Conservation (phyloP, 2,797 vertebrate species). For the Xyrichtys novacula region DNA sequence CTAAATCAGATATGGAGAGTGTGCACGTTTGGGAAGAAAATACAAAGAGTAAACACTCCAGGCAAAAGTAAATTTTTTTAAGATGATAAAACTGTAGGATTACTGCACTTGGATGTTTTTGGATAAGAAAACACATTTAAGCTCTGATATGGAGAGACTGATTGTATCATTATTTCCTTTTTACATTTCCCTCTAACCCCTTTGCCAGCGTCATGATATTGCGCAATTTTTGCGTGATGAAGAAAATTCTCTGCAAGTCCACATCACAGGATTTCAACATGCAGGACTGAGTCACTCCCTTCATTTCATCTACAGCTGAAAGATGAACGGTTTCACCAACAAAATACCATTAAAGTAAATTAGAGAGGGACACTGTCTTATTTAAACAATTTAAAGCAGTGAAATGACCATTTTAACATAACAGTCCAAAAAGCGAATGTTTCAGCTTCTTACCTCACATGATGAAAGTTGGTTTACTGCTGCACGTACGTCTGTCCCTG, state of each 20-base stretch:
- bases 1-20: too few species aligned
- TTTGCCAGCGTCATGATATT: background rate
- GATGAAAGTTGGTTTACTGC: background rate
- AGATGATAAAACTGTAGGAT: too few species aligned
- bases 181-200: too few species aligned
- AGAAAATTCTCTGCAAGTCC: background rate
- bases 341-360: background rate
- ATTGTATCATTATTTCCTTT: too few species aligned
- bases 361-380: too few species aligned
- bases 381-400: background rate
- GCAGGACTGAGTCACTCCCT: background rate
- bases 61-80: too few species aligned
- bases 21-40: too few species aligned
- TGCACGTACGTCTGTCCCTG: slow-evolving; percentile 7
- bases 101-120: too few species aligned
- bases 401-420: background rate
- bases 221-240: background rate
- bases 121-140: too few species aligned
- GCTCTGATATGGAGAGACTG: too few species aligned
- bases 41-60: too few species aligned
- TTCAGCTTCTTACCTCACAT: slow-evolving; percentile 3
- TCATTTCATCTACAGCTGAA: background rate
- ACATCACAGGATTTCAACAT: background rate
- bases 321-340: background rate
- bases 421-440: background rate